Conservation (phyloP, 64 coral and sea anemone genomes). For the Acropora yongei region DNA sequence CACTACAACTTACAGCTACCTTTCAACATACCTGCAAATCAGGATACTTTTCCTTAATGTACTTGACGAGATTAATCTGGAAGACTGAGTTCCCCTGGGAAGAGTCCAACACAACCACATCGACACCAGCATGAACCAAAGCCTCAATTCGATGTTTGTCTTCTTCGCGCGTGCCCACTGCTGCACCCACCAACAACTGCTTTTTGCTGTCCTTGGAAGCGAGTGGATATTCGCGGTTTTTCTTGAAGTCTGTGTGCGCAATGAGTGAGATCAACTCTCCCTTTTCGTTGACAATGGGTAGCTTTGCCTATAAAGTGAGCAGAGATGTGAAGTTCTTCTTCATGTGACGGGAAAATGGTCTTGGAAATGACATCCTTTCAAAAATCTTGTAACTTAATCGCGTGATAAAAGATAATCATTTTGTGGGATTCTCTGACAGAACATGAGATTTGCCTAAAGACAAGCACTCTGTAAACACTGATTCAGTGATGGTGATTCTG, state of each 20-base stretch:
- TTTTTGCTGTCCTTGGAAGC: conserved; percentile 90
- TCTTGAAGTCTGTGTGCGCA: conserved; percentile 84
- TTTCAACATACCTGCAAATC: conserved; percentile 59
- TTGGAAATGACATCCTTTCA: too few relatives aligned
- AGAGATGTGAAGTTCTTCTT: not conserved
- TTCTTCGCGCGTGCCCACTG: conserved; percentile 72
- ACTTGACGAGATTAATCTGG: conserved; percentile 81
- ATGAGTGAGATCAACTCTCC: conserved; percentile 76
- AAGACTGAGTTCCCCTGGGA: conserved; percentile 91
- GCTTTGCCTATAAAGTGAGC: conserved; percentile 47
- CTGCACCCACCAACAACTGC: conserved; percentile 82
- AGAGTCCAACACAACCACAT: conserved; percentile 84
- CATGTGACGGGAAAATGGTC: not conserved
- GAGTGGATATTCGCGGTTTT: conserved; percentile 84
- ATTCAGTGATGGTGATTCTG: too few relatives aligned
- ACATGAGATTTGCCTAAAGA: too few relatives aligned
- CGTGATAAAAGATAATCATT: too few relatives aligned
- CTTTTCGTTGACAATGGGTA: conserved; percentile 86
- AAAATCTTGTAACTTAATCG: too few relatives aligned
- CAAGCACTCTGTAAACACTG: too few relatives aligned
- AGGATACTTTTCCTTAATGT: conserved; percentile 67
- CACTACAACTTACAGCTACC: too few relatives aligned
- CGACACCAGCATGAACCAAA: conserved; percentile 83
- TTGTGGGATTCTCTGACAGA: too few relatives aligned
- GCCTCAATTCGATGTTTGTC: conserved; percentile 83